phyloP scores from a whole-genome alignment of 1,140 invertebrate genomes.

The Heliconius himera region DNA sequence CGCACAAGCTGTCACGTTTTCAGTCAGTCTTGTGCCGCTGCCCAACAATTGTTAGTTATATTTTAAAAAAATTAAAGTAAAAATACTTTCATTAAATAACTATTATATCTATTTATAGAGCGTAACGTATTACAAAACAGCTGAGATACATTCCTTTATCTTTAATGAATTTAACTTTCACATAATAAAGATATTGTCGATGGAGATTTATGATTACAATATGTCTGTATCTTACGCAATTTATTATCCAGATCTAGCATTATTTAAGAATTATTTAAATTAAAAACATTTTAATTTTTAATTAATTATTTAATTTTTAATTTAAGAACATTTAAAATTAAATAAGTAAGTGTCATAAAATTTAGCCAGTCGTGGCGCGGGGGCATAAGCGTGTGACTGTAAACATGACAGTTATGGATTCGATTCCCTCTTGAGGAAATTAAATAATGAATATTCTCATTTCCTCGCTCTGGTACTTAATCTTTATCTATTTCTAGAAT shows the following conservation, averaged over 20 bases:
- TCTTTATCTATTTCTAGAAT: background rate
- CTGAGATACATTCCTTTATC: background rate
- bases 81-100: background rate
- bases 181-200: background rate
- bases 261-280: no score
- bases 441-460: no score
- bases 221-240: background rate
- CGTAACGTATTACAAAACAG: conserved; percentile 12
- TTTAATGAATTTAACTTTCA: background rate
- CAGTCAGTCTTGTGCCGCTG: background rate
- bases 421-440: no score
- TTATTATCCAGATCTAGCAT: no score
- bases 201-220: background rate
- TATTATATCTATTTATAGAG: background rate
- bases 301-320: no score
- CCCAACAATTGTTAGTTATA: background rate
- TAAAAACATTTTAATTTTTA: no score
- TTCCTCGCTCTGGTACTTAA: no score
- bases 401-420: no score
- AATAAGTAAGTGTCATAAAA: no score
- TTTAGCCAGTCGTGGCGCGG: no score
- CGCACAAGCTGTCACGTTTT: background rate
- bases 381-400: no score
- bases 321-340: no score
- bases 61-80: background rate